phyloP scores from a whole-genome alignment of 1,140 invertebrate species.

The Drosophila mayri region DNA sequence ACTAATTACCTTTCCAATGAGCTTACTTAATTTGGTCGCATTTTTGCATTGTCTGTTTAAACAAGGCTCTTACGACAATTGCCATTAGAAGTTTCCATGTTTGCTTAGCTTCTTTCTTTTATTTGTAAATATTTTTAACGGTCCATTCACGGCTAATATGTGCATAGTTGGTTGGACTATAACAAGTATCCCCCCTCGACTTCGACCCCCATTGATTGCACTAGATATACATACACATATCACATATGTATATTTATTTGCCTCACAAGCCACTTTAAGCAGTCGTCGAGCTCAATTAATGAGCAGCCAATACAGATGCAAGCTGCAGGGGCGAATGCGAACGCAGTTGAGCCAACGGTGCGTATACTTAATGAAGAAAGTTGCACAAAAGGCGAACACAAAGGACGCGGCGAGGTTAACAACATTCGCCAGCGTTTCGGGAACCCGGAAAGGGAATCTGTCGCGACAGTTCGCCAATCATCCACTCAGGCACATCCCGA shows the following conservation, averaged over 20 bases:
- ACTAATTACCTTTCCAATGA: not conserved
- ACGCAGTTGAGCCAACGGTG: slow-evolving; percentile 26
- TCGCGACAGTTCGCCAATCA: slow-evolving; percentile 28
- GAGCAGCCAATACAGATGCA: slow-evolving; percentile 10
- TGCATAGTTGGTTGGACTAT: slow-evolving; percentile 18
- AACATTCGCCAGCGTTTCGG: slow-evolving; percentile 48
- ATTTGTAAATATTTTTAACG: slow-evolving; percentile 4
- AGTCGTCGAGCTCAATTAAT: slow-evolving; percentile 39
- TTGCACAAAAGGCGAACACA: slow-evolving; percentile 51
- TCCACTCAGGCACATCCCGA: slow-evolving; percentile 12
- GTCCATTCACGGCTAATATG: not conserved
- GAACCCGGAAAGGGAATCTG: slow-evolving; percentile 66
- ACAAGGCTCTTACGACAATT: not conserved
- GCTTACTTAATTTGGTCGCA: not conserved
- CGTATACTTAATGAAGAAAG: slow-evolving; percentile 53
- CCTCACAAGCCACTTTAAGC: slow-evolving; percentile 19
- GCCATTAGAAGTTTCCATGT: not conserved
- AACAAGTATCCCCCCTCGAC: not conserved
- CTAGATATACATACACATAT: not conserved
- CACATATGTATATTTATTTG: not conserved
- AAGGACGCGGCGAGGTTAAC: slow-evolving; percentile 61
- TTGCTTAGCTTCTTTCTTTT: slow-evolving; percentile 3
- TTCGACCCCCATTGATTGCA: not conserved
- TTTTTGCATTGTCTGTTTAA: not conserved
- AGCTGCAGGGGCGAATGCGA: not conserved